Percentiles rank a stretch among this genome's conserved stretches.
Evolutionary conservation across 2,888 invertebrate genomes (phyloP).

Genomic region (Drosophila peninsularis): DNA sequence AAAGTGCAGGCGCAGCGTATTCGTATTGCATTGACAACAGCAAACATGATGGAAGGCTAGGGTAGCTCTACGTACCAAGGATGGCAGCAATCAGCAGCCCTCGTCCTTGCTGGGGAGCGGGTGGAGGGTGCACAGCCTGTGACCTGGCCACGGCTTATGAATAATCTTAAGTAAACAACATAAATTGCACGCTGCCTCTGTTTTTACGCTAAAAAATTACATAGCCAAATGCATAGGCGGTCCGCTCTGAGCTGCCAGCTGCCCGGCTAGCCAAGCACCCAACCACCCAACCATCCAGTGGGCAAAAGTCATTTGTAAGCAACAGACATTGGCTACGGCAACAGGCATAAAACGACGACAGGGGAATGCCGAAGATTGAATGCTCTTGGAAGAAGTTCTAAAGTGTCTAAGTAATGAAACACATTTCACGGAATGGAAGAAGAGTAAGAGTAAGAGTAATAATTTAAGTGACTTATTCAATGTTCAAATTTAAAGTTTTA

Average conservation of each 20-base stretch:
- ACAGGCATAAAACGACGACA: slow-evolving; percentile 6
- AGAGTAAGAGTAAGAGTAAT: not conserved
- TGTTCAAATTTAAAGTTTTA: too few species aligned
- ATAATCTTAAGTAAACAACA: slow-evolving; percentile 76
- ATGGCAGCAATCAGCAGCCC: slow-evolving; percentile 31
- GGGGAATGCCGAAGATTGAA: slow-evolving; percentile 26
- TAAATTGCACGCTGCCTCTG: slow-evolving; percentile 69
- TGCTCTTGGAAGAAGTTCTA: slow-evolving; percentile 25
- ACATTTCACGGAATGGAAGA: not conserved
- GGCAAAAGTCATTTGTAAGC: slow-evolving; percentile 51
- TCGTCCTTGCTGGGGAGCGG: not conserved
- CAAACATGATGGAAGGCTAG: slow-evolving; percentile 37
- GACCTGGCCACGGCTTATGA: slow-evolving; percentile 50
- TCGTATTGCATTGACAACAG: slow-evolving; percentile 59
- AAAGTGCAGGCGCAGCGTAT: slow-evolving; percentile 77
- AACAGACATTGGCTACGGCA: slow-evolving; percentile 32
- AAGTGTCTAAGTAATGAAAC: not conserved
- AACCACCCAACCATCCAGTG: slow-evolving; percentile 4
- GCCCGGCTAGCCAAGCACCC: not conserved
- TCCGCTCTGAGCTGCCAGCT: not conserved
- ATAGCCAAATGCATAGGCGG: slow-evolving; percentile 66
- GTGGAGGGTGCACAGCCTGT: not conserved
- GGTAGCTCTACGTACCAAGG: not conserved
- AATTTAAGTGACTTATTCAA: not conserved
- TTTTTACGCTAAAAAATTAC: slow-evolving; percentile 65